These are phyloP conservation scores for Cephonodes hylas DNA, from an alignment of 2,888 invertebrate genomes.

Conservation along the genomic window DNA sequence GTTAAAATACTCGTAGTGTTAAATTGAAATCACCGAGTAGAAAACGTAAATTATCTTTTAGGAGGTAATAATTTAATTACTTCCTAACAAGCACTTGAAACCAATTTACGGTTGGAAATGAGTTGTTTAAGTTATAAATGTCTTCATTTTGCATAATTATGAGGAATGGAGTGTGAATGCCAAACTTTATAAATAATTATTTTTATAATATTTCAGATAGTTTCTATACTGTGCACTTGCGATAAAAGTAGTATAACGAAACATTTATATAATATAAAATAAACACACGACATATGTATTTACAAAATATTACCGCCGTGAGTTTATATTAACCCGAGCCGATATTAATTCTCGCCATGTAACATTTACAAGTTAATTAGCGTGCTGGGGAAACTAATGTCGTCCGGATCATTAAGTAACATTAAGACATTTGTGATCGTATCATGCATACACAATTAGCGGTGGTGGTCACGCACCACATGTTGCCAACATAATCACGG, in stretches of 20 bases:
- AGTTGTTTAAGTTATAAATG: background rate
- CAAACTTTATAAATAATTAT: background rate
- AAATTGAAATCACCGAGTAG: too few relatives aligned
- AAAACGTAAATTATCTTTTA: too few relatives aligned
- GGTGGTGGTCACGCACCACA: conserved; percentile 7
- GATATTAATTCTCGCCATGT: background rate
- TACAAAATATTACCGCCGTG: background rate
- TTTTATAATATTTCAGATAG: background rate
- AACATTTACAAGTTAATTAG: conserved; percentile 7
- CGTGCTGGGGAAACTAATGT: background rate
- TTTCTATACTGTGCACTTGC: background rate
- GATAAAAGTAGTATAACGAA: background rate
- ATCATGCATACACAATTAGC: conserved; percentile 4
- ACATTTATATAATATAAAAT: background rate
- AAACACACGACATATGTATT: background rate
- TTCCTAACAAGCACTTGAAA: too few relatives aligned
- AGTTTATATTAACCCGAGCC: background rate
- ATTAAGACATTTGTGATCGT: background rate
- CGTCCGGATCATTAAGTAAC: background rate
- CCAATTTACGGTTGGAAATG: background rate
- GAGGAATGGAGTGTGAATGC: conserved; percentile 14
- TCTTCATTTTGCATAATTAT: conserved; percentile 14
- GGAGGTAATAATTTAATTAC: too few relatives aligned
- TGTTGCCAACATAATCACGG: background rate
- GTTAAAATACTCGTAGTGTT: too few relatives aligned